Conservation (phyloP, 1,140 invertebrate species). For the Pseudomyrmex cubaensis region DNA sequence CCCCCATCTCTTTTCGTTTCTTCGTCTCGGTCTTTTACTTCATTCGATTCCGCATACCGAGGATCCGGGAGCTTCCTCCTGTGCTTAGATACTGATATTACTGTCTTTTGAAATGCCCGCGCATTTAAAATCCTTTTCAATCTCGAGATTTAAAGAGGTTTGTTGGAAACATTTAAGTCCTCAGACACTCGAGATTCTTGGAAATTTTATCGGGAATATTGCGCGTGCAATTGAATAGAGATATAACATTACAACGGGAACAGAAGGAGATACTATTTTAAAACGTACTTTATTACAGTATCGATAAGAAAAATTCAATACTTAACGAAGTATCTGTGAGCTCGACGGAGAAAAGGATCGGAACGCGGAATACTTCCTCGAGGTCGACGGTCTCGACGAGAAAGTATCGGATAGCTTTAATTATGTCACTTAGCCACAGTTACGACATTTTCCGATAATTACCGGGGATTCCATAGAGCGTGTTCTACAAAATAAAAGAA, state of each 20-base stretch:
- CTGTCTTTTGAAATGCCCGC: background rate
- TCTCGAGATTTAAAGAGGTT: conserved; percentile 19
- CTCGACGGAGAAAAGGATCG: background rate
- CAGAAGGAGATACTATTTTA: background rate
- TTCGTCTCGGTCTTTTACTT: conserved; percentile 47
- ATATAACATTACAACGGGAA: background rate
- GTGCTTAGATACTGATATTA: conserved; percentile 10
- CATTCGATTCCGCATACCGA: conserved; percentile 57
- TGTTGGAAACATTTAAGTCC: conserved; percentile 12
- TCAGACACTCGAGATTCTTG: background rate
- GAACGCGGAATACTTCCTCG: conserved; percentile 3
- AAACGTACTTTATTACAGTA: no score
- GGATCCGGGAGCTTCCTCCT: background rate
- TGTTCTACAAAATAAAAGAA: conserved; percentile 49
- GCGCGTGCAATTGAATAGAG: background rate
- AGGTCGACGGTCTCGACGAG: background rate
- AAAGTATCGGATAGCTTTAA: conserved; percentile 49
- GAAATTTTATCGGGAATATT: background rate
- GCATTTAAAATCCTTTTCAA: conserved; percentile 20
- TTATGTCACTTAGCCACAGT: conserved; percentile 53
- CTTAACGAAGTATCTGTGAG: background rate
- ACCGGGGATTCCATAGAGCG: conserved; percentile 49
- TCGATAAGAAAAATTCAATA: background rate
- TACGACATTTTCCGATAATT: conserved; percentile 56
- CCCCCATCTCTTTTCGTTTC: conserved; percentile 33